These are phyloP conservation scores for Proteles cristata DNA, from an alignment of 2,113 vertebrate genomes.

Conservation along the genomic window DNA sequence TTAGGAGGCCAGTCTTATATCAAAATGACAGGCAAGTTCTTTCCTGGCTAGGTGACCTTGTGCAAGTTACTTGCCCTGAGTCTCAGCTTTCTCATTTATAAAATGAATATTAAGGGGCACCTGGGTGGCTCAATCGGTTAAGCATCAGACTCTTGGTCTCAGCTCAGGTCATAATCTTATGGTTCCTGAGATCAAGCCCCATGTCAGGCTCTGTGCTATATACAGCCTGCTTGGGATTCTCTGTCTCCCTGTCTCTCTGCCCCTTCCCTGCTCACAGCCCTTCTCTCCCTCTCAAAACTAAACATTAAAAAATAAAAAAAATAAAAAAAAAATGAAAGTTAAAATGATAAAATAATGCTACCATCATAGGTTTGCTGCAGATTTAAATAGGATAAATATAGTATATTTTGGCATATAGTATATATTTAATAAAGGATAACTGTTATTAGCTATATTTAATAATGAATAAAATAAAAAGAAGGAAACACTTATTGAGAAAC, in stretches of 20 bases:
- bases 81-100: not conserved
- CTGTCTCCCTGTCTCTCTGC: no score
- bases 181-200: no score
- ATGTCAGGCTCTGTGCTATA: no score
- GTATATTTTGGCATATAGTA: not conserved
- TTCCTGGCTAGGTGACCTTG: not conserved
- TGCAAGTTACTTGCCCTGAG: not conserved
- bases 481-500: not conserved
- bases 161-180: no score
- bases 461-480: constrained; percentile 36
- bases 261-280: no score
- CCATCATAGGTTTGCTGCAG: not conserved
- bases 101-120: not conserved
- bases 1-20: not conserved
- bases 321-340: not conserved
- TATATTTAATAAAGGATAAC: not conserved
- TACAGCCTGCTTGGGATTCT: no score
- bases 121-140: no score
- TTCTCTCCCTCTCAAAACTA: no score
- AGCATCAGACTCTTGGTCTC: no score
- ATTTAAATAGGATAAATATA: constrained; percentile 2
- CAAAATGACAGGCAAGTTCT: not conserved
- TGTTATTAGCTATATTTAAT: not conserved
- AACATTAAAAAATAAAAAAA: no score
- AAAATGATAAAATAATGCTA: not conserved